A percentile compares a stretch with the other conserved stretches of the same genome.
Conservation (phyloP, 2,797 vertebrate genomes). For the Xyrichtys novacula region DNA sequence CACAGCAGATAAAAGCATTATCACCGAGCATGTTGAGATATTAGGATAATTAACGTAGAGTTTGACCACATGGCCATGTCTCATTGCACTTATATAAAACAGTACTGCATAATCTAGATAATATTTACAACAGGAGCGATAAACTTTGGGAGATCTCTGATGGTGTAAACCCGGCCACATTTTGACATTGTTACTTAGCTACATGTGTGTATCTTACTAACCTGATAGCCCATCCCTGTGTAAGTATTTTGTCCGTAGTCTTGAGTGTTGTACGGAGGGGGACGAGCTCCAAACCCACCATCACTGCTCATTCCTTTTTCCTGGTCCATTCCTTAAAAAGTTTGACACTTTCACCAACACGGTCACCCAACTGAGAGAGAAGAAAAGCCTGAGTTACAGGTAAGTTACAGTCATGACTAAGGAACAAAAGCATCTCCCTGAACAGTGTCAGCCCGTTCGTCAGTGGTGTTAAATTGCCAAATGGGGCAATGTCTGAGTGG, state of each 20-base stretch:
- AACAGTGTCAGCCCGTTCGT: slow-evolving; percentile 40
- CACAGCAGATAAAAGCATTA: too few relatives aligned
- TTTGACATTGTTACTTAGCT: too few relatives aligned
- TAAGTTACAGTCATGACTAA: slow-evolving; percentile 16
- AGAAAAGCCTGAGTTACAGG: slow-evolving; percentile 7
- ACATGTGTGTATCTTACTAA: too few relatives aligned
- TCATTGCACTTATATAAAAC: too few relatives aligned
- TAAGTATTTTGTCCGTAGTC: slow-evolving; percentile 20
- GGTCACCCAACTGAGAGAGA: slow-evolving; percentile 16
- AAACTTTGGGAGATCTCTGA: too few relatives aligned
- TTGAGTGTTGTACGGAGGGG: slow-evolving; percentile 67
- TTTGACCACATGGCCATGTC: too few relatives aligned
- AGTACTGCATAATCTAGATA: too few relatives aligned
- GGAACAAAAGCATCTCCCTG: slow-evolving; percentile 15
- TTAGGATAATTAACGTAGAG: too few relatives aligned
- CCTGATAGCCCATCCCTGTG: slow-evolving; percentile 55
- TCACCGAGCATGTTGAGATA: too few relatives aligned
- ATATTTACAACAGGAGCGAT: too few relatives aligned
- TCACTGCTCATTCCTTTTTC: slow-evolving; percentile 14
- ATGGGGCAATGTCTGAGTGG: slow-evolving; percentile 49
- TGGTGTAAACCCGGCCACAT: too few relatives aligned
- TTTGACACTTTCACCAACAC: slow-evolving; percentile 1
- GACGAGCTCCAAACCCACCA: slow-evolving; percentile 10
- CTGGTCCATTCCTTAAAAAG: slow-evolving; percentile 63
- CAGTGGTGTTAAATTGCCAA: slow-evolving; percentile 37